phyloP scores from a whole-genome alignment of 2,113 vertebrate genomes.

The Paracanthobrama guichenoti region DNA sequence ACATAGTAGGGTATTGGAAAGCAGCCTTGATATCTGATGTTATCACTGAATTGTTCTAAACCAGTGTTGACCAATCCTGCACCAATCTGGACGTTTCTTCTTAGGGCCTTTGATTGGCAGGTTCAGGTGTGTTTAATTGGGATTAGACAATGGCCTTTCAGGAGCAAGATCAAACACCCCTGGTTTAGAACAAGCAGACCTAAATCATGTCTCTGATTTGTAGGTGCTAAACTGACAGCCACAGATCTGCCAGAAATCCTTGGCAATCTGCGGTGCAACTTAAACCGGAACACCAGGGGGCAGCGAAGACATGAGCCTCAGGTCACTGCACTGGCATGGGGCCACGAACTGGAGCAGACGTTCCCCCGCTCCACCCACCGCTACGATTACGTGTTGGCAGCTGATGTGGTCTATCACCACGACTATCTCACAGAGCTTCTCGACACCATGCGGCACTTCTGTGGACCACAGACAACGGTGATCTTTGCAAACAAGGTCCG shows the following conservation, averaged over 20 bases:
- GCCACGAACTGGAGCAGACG: constrained; percentile 70
- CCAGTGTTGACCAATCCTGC: background rate
- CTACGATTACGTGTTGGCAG: constrained; percentile 88
- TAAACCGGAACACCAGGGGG: constrained; percentile 81
- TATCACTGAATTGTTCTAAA: no score
- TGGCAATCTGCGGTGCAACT: constrained; percentile 82
- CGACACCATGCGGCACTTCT: constrained; percentile 85
- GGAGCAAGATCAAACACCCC: background rate
- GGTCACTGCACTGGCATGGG: constrained; percentile 83
- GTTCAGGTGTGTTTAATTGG: no score
- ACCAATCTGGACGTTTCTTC: background rate
- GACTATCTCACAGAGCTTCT: constrained; percentile 80
- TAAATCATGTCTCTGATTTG: constrained; percentile 40
- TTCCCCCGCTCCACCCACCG: constrained; percentile 75
- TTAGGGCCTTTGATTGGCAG: background rate
- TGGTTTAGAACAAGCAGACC: background rate
- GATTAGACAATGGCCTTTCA: no score
- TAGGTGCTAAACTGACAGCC: constrained; percentile 88
- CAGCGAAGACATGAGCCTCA: constrained; percentile 74
- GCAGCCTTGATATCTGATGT: no score
- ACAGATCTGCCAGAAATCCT: constrained; percentile 85
- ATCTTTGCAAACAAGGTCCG: constrained; percentile 93
- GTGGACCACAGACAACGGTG: constrained; percentile 81
- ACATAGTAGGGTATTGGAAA: no score
- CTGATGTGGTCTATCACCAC: constrained; percentile 89